Base-by-base conservation (phyloP, 2,797 vertebrate genomes). In the Microcaecilia unicolor region DNA sequence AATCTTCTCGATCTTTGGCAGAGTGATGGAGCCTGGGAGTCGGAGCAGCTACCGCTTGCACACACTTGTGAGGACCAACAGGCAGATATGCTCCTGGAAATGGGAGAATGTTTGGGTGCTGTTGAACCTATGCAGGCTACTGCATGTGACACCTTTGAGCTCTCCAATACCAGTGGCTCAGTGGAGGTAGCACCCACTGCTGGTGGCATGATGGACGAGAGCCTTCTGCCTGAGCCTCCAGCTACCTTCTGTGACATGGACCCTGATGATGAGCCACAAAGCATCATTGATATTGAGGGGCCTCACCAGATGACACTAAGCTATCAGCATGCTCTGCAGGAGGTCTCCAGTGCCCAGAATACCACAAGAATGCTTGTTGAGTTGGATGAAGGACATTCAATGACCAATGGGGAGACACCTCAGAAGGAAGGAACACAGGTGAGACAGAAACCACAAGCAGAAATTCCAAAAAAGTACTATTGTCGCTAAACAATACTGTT, bases 351-450 rank as follows among this genome's bases (percentile, higher is more conserved):
- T 1, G 60, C 69, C 3, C 61, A 61, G 38, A 64, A 34, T 17
- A n/a, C n/a, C n/a, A n/a, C n/a, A n/a, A n/a, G n/a, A n/a, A 61
- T 49, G 25, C 44, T 51, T 26, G 55, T 61, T 37, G 76, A 77
- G 32, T 40, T 74, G 43, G 79, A 77, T 3, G 82, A 85, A 2
- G 64, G 69, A 70, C 87, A 88, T 47, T 75, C 84, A 62, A 83
- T 96, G 73, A 96, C 93, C 73, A 97, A 96, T 4, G 94, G 94
- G 37, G 92, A 94, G 67, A 84, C 85, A 16, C 76, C 86, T 65
- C 85, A 90, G 56, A 97, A 95, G 55, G 91, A 97, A 27, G 86
- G 87, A 39, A 91, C 88, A 9, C 92, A 97, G 93, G 93, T 97
- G 40, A 58, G 58, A 28, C 5, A 7, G 34, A 26, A 36, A 32